A percentile compares a stretch with the other conserved stretches of the same genome.
These are phyloP conservation scores for Ahaetulla prasina DNA, from an alignment of 2,113 vertebrate genomes.

Conservation along the genomic window DNA sequence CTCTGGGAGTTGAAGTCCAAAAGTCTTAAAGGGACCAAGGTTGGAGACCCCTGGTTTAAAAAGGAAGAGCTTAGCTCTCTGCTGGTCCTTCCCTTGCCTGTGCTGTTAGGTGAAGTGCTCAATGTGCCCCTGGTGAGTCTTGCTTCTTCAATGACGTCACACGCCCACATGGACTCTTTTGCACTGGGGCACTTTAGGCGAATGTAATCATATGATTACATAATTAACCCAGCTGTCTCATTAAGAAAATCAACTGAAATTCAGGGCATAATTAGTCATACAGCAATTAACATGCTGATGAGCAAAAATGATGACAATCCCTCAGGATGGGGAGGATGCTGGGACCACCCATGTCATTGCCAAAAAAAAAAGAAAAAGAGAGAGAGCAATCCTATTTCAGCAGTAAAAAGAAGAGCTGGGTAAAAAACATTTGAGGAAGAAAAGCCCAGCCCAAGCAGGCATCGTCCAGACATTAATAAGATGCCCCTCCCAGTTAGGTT, in stretches of 20 bases:
- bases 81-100: slow-evolving; percentile 14
- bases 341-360: slow-evolving; percentile 73
- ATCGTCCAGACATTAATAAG: not conserved
- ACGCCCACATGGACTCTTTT: slow-evolving; percentile 59
- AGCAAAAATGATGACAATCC: slow-evolving; percentile 78
- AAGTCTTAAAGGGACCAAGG: no score
- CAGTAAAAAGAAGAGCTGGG: not conserved
- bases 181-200: slow-evolving; percentile 76
- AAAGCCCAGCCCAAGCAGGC: not conserved
- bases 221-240: slow-evolving; percentile 94
- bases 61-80: slow-evolving; percentile 3
- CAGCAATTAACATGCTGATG: slow-evolving; percentile 86
- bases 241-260: slow-evolving; percentile 92
- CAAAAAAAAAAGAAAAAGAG: not conserved
- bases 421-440: not conserved
- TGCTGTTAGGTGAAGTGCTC: slow-evolving; percentile 1
- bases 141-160: slow-evolving; percentile 57
- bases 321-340: slow-evolving; percentile 67
- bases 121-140: slow-evolving; percentile 45
- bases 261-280: slow-evolving; percentile 90
- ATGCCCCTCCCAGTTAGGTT: not conserved
- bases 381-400: slow-evolving; percentile 8
- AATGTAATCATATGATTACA: slow-evolving; percentile 90
- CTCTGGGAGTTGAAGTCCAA: no score
- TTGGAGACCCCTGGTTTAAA: no score